Conservation (phyloP, 2,113 vertebrate species). For the Paracanthobrama guichenoti region DNA sequence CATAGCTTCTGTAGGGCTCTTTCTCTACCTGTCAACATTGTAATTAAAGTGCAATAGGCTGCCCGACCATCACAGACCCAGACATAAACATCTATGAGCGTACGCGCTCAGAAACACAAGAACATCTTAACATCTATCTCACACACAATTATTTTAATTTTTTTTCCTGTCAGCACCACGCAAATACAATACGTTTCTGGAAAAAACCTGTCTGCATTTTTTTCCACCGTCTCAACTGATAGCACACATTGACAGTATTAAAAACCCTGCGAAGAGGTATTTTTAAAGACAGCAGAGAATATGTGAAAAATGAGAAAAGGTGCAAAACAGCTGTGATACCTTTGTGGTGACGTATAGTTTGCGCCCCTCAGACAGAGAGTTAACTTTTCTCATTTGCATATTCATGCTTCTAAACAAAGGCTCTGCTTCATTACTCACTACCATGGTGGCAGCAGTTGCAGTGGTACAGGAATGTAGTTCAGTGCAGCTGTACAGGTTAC, state of each 20-base stretch:
- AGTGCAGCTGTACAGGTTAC: background rate
- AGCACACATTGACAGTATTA: constrained; percentile 32
- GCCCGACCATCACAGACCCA: constrained; percentile 27
- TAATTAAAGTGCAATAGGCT: constrained; percentile 44
- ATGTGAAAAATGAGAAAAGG: constrained; percentile 49
- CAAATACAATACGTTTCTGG: background rate
- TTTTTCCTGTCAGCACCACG: background rate
- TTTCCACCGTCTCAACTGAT: background rate
- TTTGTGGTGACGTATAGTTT: constrained; percentile 2
- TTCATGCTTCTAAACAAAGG: constrained; percentile 45
- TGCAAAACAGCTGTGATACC: constrained; percentile 60
- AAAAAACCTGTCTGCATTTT: background rate
- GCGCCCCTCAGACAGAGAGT: constrained; percentile 39
- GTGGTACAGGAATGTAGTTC: background rate
- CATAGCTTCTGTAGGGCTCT: constrained; percentile 31
- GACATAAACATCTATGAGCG: background rate
- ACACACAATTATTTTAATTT: background rate
- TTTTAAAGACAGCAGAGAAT: constrained; percentile 46
- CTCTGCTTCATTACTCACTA: constrained; percentile 59
- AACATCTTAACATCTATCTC: background rate
- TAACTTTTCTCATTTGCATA: constrained; percentile 43
- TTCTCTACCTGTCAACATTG: constrained; percentile 1
- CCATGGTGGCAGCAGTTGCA: background rate
- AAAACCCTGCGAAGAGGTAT: constrained; percentile 18
- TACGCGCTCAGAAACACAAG: constrained; percentile 1